Conservation (phyloP, 2,888 invertebrate genomes). For the Pseudococcus longispinus region DNA sequence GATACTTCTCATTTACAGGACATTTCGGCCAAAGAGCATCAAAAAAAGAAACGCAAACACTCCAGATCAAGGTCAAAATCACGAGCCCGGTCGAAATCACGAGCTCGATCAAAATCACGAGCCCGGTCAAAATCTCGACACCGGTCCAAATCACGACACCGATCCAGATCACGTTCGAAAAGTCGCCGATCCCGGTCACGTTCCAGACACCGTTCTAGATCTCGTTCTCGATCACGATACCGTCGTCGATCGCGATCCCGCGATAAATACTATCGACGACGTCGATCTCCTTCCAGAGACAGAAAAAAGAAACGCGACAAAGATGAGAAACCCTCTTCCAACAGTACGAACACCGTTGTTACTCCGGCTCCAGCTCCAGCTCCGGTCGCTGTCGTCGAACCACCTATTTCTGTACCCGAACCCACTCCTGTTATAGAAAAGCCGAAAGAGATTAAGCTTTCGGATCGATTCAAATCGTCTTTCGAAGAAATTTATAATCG, state of each 20-base stretch:
- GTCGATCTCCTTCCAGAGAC: not conserved
- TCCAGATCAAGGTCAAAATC: constrained; percentile 11
- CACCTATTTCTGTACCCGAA: not conserved
- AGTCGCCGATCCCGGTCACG: not conserved
- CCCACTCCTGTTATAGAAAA: not conserved
- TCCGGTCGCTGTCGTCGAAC: not conserved
- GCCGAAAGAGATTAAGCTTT: not conserved
- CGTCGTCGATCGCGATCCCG: constrained; percentile 43
- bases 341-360: not conserved
- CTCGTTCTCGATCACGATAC: not conserved
- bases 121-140: constrained; percentile 52
- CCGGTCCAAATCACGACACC: constrained; percentile 27
- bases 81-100: not conserved
- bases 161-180: not conserved
- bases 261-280: not conserved
- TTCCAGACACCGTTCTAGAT: not conserved
- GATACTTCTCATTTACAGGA: not conserved
- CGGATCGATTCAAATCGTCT: not conserved
- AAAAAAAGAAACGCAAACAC: constrained; percentile 18
- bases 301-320: not conserved
- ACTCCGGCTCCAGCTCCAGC: not conserved
- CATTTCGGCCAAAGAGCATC: not conserved
- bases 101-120: not conserved
- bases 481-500: constrained; percentile 7
- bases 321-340: not conserved